These are phyloP conservation scores for Ptychoptera contaminata DNA, from an alignment of 2,888 invertebrate genomes.

Conservation along the genomic window DNA sequence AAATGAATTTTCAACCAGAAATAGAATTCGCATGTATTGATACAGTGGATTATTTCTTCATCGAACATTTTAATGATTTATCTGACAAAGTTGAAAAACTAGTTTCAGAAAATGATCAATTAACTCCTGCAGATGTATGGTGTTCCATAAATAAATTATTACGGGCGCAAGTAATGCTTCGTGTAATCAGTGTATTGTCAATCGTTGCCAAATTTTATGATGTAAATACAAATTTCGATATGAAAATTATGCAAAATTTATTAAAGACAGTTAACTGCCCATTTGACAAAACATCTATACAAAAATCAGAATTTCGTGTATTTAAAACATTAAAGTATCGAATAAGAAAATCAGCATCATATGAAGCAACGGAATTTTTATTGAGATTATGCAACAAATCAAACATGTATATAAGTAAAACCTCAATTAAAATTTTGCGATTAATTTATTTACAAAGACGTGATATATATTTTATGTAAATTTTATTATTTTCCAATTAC, in stretches of 20 bases:
- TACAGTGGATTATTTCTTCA: constrained; percentile 4
- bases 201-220: constrained; percentile 3
- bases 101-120: not conserved
- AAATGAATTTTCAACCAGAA: constrained; percentile 2
- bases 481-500: not conserved
- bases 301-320: constrained; percentile 3
- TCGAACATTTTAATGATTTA: not conserved
- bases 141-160: not conserved
- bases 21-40: constrained; percentile 6
- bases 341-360: not conserved
- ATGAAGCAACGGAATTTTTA: not conserved
- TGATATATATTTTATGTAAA: not conserved
- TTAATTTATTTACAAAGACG: not conserved
- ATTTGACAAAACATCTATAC: not conserved
- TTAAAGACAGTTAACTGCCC: not conserved
- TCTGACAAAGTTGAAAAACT: not conserved
- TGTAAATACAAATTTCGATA: not conserved
- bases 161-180: not conserved
- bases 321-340: constrained; percentile 1
- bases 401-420: not conserved
- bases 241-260: not conserved
- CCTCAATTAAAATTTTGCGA: not conserved
- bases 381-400: not conserved
- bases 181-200: constrained; percentile 1
- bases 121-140: not conserved